Base-by-base conservation (phyloP, 2,113 vertebrate genomes). In the Nesoenas mayeri region DNA sequence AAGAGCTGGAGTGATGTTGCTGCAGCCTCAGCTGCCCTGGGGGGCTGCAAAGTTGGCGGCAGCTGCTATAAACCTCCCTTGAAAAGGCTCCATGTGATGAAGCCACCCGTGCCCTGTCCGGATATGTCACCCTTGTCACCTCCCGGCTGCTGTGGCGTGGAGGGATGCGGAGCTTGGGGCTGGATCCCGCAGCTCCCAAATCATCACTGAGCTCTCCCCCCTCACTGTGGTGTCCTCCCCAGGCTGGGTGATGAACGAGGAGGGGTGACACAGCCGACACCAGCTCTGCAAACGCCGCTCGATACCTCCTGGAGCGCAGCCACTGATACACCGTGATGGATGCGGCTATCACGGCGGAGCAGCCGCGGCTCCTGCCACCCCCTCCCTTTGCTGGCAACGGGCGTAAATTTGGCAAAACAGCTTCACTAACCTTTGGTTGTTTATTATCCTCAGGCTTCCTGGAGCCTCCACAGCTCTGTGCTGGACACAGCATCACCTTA, bases 271-370 rank as follows among this genome's bases (percentile, higher is more conserved):
- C 36, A 40, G 90, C 34, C 61, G 0, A 10, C 25, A 6, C 75
- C 16, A 6, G 62, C 91, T 51, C 91, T 31, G 91, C 66, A 1
- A 73, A 24, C 31, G 5, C 75, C 5, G 66, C 95, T 96, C 87
- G 17, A 80, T 93, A 28, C 51, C 57, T 78, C 47, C 67, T 4
- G 3, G 91, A 97, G 83, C 65, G 16, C 20, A 7, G 89, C 93
- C 94, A 56, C 94, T 93, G 54, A 25, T 62, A 73, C 31, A 28
- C 80, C 26, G 34, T 94, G 95, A 97, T 93, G 32, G 88, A 97
- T 77, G 50, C 16, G 56, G 58, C 95, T 12, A 36, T 92, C 83
- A 19, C 11, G 73, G 75, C 4, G 4, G 24, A 57, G 50, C 20
- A 8, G 88, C 71, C 66, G 15, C 5, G 15, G 79, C 56, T 38